Percentiles rank a stretch among this genome's conserved stretches.
phyloP scores from a whole-genome alignment of 2,888 invertebrate genomes.

The Camponotus fellah region DNA sequence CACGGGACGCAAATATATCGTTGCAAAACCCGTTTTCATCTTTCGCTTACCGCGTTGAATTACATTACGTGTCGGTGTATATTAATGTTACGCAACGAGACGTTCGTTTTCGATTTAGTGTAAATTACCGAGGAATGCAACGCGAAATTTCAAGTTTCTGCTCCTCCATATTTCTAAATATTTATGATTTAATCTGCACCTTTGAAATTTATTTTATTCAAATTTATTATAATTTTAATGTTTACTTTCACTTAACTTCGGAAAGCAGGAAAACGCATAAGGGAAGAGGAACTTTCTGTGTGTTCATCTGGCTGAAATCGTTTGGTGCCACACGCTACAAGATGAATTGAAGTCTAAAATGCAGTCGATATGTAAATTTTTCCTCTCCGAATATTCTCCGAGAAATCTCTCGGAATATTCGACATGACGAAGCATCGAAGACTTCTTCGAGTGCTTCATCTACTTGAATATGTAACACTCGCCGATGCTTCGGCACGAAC shows the following conservation, averaged over 20 bases:
- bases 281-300: neutral
- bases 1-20: neutral
- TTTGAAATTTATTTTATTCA: neutral
- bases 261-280: neutral
- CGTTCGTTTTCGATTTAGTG: neutral
- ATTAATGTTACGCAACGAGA: neutral
- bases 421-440: neutral
- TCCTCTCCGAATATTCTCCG: neutral
- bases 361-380: conserved; percentile 34
- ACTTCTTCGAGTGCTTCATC: neutral
- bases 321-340: neutral
- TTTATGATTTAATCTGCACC: neutral
- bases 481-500: conserved; percentile 25
- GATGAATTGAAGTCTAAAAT: conserved; percentile 21
- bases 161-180: neutral
- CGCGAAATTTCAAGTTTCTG: neutral
- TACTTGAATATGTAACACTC: conserved; percentile 40
- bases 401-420: conserved; percentile 22
- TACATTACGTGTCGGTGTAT: neutral
- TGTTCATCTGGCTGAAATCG: neutral
- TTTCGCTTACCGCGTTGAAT: conserved; percentile 10
- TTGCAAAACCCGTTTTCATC: neutral
- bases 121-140: neutral
- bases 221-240: neutral
- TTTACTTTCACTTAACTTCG: neutral